These are phyloP conservation scores for Climacteris rufus DNA, from an alignment of 2,113 vertebrate species.

Conservation along the genomic window DNA sequence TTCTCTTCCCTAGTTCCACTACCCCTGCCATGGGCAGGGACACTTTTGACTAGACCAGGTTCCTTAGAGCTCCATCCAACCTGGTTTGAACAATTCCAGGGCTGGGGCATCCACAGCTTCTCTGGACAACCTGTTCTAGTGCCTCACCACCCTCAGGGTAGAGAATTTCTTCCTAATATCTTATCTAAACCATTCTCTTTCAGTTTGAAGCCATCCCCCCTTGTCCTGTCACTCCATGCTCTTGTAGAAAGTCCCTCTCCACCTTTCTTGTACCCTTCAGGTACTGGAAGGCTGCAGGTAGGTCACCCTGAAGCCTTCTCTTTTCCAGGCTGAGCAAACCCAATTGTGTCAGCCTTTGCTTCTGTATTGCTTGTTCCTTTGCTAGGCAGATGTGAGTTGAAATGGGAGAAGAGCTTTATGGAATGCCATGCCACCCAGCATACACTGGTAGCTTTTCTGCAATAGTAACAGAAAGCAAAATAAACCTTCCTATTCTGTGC, in stretches of 20 bases:
- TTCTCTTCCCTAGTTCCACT: not conserved
- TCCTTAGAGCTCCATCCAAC: not conserved
- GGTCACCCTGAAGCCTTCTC: not conserved
- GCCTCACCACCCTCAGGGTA: not conserved
- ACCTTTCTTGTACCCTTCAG: not conserved
- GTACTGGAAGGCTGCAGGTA: not conserved
- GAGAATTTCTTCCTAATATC: not conserved
- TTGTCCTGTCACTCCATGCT: not conserved
- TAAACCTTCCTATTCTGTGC: not conserved
- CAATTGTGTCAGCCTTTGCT: not conserved
- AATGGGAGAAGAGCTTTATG: not conserved
- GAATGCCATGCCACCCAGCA: fast-evolving
- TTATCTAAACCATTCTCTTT: not conserved
- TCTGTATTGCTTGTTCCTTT: not conserved
- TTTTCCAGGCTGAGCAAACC: not conserved
- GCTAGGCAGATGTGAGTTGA: not conserved
- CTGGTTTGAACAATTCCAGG: not conserved
- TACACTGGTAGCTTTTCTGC: not conserved
- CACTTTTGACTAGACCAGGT: not conserved
- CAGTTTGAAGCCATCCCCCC: not conserved
- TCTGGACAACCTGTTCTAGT: not conserved
- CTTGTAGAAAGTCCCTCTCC: not conserved
- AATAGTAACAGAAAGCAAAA: not conserved
- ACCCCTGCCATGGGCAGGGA: not conserved
- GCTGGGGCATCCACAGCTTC: not conserved